Percentiles rank a stretch among this genome's conserved stretches.
These are phyloP conservation scores for Agrypnus murinus DNA, from an alignment of 2,888 invertebrate genomes.

Conservation along the genomic window DNA sequence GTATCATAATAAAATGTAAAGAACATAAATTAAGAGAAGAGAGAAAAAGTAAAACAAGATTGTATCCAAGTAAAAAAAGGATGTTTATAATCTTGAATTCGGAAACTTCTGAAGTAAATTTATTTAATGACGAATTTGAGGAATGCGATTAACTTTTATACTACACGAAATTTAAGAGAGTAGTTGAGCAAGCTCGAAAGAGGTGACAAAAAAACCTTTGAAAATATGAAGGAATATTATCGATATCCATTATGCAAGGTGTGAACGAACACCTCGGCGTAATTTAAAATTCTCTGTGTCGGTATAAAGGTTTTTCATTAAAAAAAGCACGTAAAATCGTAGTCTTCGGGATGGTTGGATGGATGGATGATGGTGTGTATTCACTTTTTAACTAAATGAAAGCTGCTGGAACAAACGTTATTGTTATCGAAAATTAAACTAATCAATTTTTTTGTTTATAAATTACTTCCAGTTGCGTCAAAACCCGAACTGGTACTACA, in stretches of 20 bases:
- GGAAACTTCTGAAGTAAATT: too few species aligned
- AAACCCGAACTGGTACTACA: slow-evolving; percentile 45
- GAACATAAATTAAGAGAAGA: too few species aligned
- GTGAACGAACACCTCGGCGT: slow-evolving; percentile 32
- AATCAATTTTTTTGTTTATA: slow-evolving; percentile 50
- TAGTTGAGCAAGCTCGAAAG: too few species aligned
- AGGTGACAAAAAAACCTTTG: too few species aligned
- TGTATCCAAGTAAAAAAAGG: too few species aligned
- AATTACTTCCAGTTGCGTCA: slow-evolving; percentile 47
- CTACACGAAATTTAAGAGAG: too few species aligned
- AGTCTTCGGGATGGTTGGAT: slow-evolving; percentile 5
- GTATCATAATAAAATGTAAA: too few species aligned
- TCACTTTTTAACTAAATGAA: slow-evolving; percentile 36
- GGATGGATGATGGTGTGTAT: slow-evolving; percentile 1
- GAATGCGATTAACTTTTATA: too few species aligned
- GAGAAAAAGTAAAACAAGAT: too few species aligned
- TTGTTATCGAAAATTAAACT: slow-evolving; percentile 50
- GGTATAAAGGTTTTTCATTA: slow-evolving; percentile 38
- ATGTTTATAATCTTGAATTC: too few species aligned
- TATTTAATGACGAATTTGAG: too few species aligned
- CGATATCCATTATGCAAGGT: slow-evolving; percentile 28
- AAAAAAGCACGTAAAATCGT: slow-evolving; percentile 41
- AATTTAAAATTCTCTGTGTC: slow-evolving; percentile 39
- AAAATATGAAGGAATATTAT: slow-evolving; percentile 2
- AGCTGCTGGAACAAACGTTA: slow-evolving; percentile 49